These are phyloP conservation scores for Phalacrocorax carbo DNA, from an alignment of 2,113 vertebrate species.

Conservation along the genomic window DNA sequence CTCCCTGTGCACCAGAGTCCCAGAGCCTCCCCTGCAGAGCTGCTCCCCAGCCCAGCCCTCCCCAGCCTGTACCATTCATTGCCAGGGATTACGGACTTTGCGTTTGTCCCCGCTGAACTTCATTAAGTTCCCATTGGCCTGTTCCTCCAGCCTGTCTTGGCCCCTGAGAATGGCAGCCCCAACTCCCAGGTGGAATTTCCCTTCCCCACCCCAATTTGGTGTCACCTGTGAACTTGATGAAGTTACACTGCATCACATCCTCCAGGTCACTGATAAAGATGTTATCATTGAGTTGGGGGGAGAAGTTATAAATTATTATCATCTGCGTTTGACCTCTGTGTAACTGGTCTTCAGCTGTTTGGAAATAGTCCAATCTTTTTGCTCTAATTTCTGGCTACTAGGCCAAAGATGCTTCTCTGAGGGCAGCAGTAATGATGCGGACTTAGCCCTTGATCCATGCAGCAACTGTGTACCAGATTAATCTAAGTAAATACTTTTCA, in stretches of 20 bases:
- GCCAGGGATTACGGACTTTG: neutral
- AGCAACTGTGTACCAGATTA: neutral
- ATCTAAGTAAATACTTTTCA: neutral
- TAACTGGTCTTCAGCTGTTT: neutral
- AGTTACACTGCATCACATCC: neutral
- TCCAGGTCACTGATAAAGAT: neutral
- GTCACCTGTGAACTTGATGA: neutral
- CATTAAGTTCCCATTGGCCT: rapidly evolving
- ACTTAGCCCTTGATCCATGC: neutral
- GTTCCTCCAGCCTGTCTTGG: neutral
- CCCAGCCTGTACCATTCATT: rapidly evolving
- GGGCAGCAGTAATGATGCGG: neutral
- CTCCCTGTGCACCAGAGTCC: neutral
- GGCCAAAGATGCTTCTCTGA: neutral
- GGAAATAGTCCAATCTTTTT: neutral
- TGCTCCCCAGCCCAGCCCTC: neutral
- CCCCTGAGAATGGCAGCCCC: neutral
- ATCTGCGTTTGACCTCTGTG: neutral
- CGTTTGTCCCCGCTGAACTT: neutral
- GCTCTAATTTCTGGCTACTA: neutral
- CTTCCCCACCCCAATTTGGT: neutral
- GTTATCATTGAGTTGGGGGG: neutral
- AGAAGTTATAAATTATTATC: neutral
- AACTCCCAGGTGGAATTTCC: neutral
- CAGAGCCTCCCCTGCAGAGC: neutral